Base-by-base conservation (phyloP, 2,888 invertebrate genomes). In the Mystacides longicornis region DNA sequence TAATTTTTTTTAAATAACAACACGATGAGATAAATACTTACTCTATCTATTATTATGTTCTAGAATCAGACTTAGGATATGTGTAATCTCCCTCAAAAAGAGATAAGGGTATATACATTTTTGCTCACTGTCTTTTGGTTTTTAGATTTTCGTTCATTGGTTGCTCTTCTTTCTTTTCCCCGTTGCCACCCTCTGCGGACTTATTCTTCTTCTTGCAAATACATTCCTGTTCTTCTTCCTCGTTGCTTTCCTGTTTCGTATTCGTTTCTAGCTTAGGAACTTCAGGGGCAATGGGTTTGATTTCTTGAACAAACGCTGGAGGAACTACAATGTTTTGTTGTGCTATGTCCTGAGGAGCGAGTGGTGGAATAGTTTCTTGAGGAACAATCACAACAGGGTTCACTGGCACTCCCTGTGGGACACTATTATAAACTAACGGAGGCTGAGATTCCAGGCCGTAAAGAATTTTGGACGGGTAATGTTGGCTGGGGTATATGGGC, bases 191-290 rank as follows among this genome's bases (percentile, higher is more conserved):
- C 31, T 21, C 46, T 52, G 46, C 33, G 19, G 21, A 27, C 31
- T 52, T 43, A 16, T 23, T 21, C 16, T 56, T 52, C 4, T 56
- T 52, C 20, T 49, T 45, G 43, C 56, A 56, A 33, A 42, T 43
- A 43, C 56, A 56, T 11, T 52, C 56, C 20, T 52, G 27, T 18
- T 55, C 51, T 9, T 52, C 45, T 20, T 27, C 47, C n/a, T 46
- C 52, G 20, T 21, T 31, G 14, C 16, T 14, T 14, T 37, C 4
- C 14, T 37, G 14, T 14, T 37, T 37, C 37, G 3, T 37, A 4
- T 4, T 7, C 4, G 16, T 37, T 7, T 37, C 37, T 16, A 37
- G 3, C 14, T 37, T 37, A n/a, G 16, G 14, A 3, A 37, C 16
- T 7, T 37, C 37, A n/a, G 37, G 37, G 16, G 16, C 14, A 7